Conservation (phyloP, 2,113 vertebrate genomes). For the Brachyhypopomus gauderio region DNA sequence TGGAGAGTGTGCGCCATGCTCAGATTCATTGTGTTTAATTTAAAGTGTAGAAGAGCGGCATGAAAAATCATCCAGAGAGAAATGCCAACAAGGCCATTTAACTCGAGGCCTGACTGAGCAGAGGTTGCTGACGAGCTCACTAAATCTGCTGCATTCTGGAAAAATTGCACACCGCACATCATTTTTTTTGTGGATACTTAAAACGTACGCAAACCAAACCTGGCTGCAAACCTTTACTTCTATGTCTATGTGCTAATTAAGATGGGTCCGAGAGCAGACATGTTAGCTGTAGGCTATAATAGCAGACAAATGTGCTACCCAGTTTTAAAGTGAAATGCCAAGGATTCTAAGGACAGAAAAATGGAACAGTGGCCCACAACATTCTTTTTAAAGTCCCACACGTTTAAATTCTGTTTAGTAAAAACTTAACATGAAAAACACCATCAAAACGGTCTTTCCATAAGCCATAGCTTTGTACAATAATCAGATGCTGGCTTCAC, state of each 20-base stretch:
- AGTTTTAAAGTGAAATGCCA: not conserved
- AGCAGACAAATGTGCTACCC: not conserved
- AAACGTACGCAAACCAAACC: not conserved
- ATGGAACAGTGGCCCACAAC: too few relatives aligned
- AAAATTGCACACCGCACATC: not conserved
- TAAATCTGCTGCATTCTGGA: slow-evolving; percentile 30
- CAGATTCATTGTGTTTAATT: not conserved
- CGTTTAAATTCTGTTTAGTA: slow-evolving; percentile 6
- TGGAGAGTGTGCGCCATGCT: not conserved
- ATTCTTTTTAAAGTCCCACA: not conserved
- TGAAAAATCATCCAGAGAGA: slow-evolving; percentile 6
- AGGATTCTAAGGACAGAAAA: not conserved
- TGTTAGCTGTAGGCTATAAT: not conserved
- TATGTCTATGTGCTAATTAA: not conserved
- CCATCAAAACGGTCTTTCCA: not conserved
- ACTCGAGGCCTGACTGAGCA: slow-evolving; percentile 24
- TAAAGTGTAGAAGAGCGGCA: not conserved
- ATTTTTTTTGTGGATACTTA: slow-evolving; percentile 18
- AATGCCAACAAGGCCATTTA: slow-evolving; percentile 31
- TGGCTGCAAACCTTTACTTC: not conserved
- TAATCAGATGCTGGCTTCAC: not conserved
- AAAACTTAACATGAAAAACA: slow-evolving; percentile 6
- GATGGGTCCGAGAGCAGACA: not conserved
- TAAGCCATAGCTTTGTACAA: not conserved
- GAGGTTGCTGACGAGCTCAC: slow-evolving; percentile 28